These are phyloP conservation scores for Anableps anableps DNA, from an alignment of 2,797 vertebrate genomes.

Conservation along the genomic window DNA sequence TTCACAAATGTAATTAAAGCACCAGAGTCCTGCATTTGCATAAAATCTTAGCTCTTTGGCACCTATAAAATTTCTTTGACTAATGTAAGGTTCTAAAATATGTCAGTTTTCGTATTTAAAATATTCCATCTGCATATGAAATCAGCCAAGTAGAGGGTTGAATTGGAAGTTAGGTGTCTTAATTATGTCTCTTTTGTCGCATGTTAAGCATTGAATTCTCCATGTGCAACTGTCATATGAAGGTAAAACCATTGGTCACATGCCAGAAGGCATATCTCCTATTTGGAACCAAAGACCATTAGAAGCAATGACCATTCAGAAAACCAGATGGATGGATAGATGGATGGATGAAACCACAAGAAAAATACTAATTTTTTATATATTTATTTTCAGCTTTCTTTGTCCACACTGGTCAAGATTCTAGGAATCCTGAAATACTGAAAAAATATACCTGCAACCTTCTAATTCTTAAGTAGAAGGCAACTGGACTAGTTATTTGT, in stretches of 20 bases:
- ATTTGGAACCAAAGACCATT: neutral
- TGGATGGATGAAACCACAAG: neutral
- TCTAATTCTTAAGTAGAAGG: neutral
- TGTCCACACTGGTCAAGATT: neutral
- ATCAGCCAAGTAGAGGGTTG: neutral
- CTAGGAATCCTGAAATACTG: too few relatives aligned
- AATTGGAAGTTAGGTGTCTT: neutral
- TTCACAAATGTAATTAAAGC: slow-evolving; percentile 17
- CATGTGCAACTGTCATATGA: neutral
- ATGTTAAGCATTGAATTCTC: neutral
- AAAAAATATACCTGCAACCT: neutral
- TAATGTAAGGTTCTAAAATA: slow-evolving; percentile 13
- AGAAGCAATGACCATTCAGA: neutral
- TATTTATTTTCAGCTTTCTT: neutral
- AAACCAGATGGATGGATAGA: neutral
- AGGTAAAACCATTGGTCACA: neutral
- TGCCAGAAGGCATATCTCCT: neutral
- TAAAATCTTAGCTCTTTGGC: slow-evolving; percentile 2
- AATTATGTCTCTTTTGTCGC: neutral
- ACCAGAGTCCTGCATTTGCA: neutral
- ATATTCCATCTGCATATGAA: slow-evolving; percentile 12
- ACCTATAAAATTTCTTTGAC: slow-evolving; percentile 2
- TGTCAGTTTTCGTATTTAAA: slow-evolving; percentile 5
- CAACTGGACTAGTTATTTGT: neutral
- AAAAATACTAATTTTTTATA: neutral